These are phyloP conservation scores for Diogma glabrata DNA, from an alignment of 2,888 invertebrate species.

Conservation along the genomic window DNA sequence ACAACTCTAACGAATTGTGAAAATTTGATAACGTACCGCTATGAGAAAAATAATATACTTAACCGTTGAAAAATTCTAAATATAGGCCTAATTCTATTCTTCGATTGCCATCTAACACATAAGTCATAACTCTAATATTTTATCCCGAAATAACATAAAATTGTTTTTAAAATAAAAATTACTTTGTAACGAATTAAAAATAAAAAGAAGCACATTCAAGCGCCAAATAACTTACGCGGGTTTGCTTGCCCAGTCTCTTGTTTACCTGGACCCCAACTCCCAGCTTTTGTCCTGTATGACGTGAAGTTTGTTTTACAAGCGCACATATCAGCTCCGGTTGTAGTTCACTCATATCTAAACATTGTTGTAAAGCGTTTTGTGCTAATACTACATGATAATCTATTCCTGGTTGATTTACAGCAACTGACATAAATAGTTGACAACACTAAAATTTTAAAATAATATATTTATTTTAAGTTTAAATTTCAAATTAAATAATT, in stretches of 20 bases:
- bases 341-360: slow-evolving; percentile 77
- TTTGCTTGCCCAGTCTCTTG: slow-evolving; percentile 49
- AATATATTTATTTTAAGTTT: slow-evolving; percentile 9
- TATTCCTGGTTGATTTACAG: slow-evolving; percentile 88
- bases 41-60: too few relatives aligned
- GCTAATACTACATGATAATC: slow-evolving; percentile 96
- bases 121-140: too few relatives aligned
- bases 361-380: slow-evolving; percentile 89
- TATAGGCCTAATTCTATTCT: too few relatives aligned
- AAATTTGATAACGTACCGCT: too few relatives aligned
- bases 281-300: slow-evolving; percentile 67
- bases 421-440: slow-evolving; percentile 91
- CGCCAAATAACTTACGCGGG: slow-evolving; percentile 50
- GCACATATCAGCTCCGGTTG: slow-evolving; percentile 90
- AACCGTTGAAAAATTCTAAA: too few relatives aligned
- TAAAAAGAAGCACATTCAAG: slow-evolving; percentile 16
- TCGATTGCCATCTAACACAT: too few relatives aligned
- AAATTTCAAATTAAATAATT: neutral
- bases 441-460: slow-evolving; percentile 54
- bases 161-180: too few relatives aligned
- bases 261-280: slow-evolving; percentile 82
- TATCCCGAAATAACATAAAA: too few relatives aligned
- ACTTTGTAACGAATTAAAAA: neutral
- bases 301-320: slow-evolving; percentile 83
- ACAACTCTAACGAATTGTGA: too few relatives aligned